A percentile compares a stretch with the other conserved stretches of the same genome.
Evolutionary conservation across 1,140 invertebrate species (phyloP).

Genomic region (Carcinoscorpius rotundicauda): DNA sequence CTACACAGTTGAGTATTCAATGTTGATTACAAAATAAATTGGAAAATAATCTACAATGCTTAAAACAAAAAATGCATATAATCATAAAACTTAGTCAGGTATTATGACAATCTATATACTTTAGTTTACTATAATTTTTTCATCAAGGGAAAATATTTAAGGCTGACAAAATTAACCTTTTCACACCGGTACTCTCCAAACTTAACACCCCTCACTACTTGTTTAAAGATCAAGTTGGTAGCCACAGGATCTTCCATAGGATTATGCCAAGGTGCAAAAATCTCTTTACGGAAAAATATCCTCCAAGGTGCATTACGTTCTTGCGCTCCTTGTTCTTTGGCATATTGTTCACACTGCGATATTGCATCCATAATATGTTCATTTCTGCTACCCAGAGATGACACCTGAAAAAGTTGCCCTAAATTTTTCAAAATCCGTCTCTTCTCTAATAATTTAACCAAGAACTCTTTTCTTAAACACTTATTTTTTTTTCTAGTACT

Average conservation of each 20-base stretch:
- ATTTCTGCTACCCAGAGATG: constrained; percentile 90
- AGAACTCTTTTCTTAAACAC: too few species aligned
- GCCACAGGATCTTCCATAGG: constrained; percentile 89
- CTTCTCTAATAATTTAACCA: too few species aligned
- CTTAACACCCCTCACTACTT: constrained; percentile 89
- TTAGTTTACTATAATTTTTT: too few species aligned
- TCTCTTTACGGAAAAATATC: constrained; percentile 75
- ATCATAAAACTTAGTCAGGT: too few species aligned
- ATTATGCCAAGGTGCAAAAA: constrained; percentile 98
- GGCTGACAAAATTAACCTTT: constrained; percentile 43
- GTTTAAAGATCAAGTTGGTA: constrained; percentile 95
- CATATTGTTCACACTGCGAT: constrained; percentile 98
- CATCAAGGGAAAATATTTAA: too few species aligned
- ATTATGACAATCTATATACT: background rate
- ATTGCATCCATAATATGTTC: constrained; percentile 99
- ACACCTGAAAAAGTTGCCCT: constrained; percentile 41
- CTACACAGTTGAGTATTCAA: too few species aligned
- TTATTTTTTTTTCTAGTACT: too few species aligned
- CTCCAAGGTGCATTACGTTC: constrained; percentile 74
- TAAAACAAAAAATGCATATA: too few species aligned
- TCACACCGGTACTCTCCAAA: constrained; percentile 98
- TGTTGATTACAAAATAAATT: too few species aligned
- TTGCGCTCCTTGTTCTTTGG: constrained; percentile 95
- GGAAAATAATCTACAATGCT: too few species aligned
- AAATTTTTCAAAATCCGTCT: too few species aligned